Conservation (phyloP, 2,113 vertebrate genomes). For the Arizona elegans region DNA sequence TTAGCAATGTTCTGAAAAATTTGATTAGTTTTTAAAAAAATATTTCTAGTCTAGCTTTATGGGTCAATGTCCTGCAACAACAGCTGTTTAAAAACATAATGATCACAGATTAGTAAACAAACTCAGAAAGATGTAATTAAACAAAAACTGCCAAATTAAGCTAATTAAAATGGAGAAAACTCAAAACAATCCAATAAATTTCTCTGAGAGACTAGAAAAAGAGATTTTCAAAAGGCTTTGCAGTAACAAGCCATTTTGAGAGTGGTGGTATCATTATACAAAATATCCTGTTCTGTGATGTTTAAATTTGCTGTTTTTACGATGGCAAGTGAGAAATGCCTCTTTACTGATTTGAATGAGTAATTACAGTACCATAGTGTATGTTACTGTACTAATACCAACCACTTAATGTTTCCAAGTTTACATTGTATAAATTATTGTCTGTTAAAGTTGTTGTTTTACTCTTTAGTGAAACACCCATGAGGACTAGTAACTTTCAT, state of each 20-base stretch:
- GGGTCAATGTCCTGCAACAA: neutral
- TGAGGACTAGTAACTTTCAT: conserved; percentile 2
- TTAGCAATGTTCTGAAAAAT: neutral
- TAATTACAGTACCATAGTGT: neutral
- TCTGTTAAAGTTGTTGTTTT: neutral
- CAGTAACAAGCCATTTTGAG: neutral
- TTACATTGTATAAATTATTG: neutral
- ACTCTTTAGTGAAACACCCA: neutral
- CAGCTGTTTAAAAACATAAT: neutral
- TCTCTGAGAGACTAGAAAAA: neutral
- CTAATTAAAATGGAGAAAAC: neutral
- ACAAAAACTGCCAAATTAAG: neutral
- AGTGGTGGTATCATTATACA: neutral
- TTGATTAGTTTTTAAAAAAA: neutral
- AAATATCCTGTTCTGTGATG: neutral
- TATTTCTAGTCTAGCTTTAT: neutral
- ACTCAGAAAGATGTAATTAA: neutral
- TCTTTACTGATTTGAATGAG: neutral
- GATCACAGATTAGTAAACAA: neutral
- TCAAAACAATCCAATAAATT: neutral
- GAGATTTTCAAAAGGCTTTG: neutral
- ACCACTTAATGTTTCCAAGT: neutral
- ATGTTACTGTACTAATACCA: neutral
- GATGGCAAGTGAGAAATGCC: neutral
- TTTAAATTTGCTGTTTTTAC: neutral